phyloP scores from a whole-genome alignment of 2,113 vertebrate genomes.

The Diadophis punctatus region DNA sequence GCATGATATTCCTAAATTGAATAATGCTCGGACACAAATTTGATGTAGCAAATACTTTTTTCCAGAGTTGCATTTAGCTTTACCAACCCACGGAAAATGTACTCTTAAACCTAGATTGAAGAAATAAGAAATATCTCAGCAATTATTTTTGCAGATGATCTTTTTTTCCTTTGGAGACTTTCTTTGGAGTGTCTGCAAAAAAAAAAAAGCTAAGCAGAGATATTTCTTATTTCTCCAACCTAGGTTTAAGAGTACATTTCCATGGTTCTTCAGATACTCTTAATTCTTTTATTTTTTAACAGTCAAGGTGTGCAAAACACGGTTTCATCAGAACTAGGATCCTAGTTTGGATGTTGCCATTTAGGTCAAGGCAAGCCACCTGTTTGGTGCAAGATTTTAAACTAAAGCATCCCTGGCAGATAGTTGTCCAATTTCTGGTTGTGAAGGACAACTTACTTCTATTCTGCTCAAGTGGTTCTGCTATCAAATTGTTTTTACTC shows the following conservation, averaged over 20 bases:
- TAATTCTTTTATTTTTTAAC: background rate
- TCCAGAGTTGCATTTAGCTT: background rate
- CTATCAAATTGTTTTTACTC: background rate
- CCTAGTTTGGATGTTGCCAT: background rate
- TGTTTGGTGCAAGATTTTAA: background rate
- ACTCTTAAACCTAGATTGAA: background rate
- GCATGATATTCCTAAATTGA: background rate
- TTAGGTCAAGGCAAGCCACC: background rate
- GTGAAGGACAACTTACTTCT: background rate
- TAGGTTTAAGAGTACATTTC: background rate
- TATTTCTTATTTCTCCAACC: background rate
- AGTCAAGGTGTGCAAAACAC: background rate
- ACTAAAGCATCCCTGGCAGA: background rate
- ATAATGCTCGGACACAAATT: background rate
- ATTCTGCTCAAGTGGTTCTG: background rate
- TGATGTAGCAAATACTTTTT: background rate
- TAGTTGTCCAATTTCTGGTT: background rate
- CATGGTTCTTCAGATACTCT: background rate
- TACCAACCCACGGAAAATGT: background rate
- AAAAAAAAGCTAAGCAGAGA: background rate
- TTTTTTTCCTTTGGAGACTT: background rate
- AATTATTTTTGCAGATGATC: too few species aligned
- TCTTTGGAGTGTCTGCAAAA: background rate
- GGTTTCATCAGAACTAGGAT: background rate
- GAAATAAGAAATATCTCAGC: too few species aligned